phyloP scores from a whole-genome alignment of 2,888 invertebrate genomes.

The Tanytarsus gracilentus region DNA sequence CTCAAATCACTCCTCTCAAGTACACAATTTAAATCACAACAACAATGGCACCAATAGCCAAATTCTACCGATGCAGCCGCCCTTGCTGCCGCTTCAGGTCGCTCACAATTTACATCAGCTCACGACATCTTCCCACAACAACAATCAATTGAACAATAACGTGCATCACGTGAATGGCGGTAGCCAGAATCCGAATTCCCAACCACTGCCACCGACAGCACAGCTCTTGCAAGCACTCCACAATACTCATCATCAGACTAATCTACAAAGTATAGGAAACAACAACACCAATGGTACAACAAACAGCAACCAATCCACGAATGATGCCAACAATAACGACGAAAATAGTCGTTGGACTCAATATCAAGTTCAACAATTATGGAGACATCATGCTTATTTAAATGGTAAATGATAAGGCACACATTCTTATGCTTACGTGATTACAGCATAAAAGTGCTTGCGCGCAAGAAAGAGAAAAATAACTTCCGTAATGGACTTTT shows the following conservation, averaged over 20 bases:
- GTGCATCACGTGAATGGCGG: slow-evolving; percentile 1
- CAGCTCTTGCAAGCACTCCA: slow-evolving; percentile 29
- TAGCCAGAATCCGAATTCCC: slow-evolving; percentile 25
- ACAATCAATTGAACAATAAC: slow-evolving; percentile 23
- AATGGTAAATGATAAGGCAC: slow-evolving; percentile 38
- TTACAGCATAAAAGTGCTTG: neutral
- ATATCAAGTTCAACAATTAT: slow-evolving; percentile 44
- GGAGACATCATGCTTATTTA: slow-evolving; percentile 43
- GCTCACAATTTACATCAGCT: slow-evolving; percentile 42
- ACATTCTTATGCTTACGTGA: neutral
- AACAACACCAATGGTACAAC: slow-evolving; percentile 33
- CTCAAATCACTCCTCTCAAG: slow-evolving; percentile 32
- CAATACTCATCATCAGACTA: slow-evolving; percentile 24
- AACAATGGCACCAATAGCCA: slow-evolving; percentile 36
- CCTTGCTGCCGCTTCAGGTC: slow-evolving; percentile 41
- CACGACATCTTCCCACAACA: slow-evolving; percentile 32
- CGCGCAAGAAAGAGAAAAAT: neutral
- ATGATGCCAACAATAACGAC: slow-evolving; percentile 35
- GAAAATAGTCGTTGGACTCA: slow-evolving; percentile 42
- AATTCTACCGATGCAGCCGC: slow-evolving; percentile 33
- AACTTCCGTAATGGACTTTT: slow-evolving; percentile 24
- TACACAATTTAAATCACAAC: slow-evolving; percentile 35
- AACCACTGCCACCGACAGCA: slow-evolving; percentile 30
- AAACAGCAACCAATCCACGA: slow-evolving; percentile 30
- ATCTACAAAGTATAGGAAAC: slow-evolving; percentile 24